Percentiles rank a stretch among this genome's conserved stretches.
Evolutionary conservation across 2,113 vertebrate genomes (phyloP).

Genomic region (Sphyrna mokarran): DNA sequence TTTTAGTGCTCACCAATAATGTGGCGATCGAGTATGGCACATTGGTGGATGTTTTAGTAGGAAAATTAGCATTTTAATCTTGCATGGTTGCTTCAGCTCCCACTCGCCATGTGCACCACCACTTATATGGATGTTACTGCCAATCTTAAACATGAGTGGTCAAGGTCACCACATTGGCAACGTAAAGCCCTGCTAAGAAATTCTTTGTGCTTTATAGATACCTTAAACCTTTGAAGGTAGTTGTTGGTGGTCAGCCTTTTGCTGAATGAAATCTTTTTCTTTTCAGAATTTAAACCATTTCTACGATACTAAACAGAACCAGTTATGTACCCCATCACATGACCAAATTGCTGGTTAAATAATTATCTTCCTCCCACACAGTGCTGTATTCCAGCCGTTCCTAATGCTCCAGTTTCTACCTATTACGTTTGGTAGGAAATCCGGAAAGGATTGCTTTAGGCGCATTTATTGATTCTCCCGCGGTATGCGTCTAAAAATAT

Average conservation of each 20-base stretch:
- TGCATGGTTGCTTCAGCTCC: background rate
- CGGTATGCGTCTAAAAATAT: background rate
- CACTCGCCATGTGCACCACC: background rate
- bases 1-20: background rate
- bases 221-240: background rate
- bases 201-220: conserved; percentile 5
- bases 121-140: background rate
- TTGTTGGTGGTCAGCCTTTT: background rate
- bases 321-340: background rate
- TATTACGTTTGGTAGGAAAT: background rate
- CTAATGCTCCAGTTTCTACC: background rate
- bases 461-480: background rate
- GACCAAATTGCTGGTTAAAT: background rate
- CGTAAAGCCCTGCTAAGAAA: background rate
- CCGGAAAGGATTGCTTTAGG: background rate
- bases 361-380: background rate
- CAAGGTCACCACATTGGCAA: conserved; percentile 9
- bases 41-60: background rate
- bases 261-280: background rate
- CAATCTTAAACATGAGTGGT: background rate
- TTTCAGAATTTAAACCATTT: background rate
- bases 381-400: background rate
- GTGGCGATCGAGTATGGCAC: background rate
- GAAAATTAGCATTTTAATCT: conserved; percentile 31
- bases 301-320: background rate